Evolutionary conservation across 2,113 vertebrate genomes (phyloP).

Genomic region (Sinosuthora webbiana): DNA sequence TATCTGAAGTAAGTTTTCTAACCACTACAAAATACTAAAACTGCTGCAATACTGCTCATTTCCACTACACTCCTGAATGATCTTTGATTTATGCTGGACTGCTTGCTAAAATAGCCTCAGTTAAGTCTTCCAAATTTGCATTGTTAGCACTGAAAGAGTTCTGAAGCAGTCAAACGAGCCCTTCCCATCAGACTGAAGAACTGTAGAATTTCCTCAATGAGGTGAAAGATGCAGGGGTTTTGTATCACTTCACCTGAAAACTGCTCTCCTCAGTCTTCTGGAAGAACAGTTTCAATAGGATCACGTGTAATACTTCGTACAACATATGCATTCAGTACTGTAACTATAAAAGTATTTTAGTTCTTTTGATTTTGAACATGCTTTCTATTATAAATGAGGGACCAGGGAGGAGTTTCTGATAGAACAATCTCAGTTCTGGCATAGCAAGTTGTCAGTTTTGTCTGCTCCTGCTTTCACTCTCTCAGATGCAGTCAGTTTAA

Average conservation of each 20-base stretch:
- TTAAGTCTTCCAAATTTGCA: not conserved
- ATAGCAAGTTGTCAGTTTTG: not conserved
- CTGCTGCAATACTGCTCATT: not conserved
- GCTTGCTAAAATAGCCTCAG: not conserved
- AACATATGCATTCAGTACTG: not conserved
- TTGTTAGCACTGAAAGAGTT: not conserved
- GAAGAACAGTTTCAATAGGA: not conserved
- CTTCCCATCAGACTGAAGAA: not conserved
- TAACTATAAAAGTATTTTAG: not conserved
- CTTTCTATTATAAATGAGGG: not conserved
- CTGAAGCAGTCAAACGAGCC: not conserved
- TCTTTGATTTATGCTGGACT: not conserved
- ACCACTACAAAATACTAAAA: not conserved
- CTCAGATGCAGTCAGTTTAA: not conserved
- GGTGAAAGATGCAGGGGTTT: not conserved
- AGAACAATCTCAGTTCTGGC: not conserved
- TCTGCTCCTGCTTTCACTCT: not conserved
- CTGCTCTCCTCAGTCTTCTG: not conserved
- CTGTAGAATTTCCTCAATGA: not conserved
- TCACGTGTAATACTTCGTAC: accelerated
- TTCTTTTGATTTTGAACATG: not conserved
- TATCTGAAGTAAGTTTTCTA: not conserved
- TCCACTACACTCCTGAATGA: not conserved
- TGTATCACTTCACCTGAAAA: not conserved
- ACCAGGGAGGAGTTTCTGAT: not conserved